These are phyloP conservation scores for Brenthis hecate DNA, from an alignment of 2,888 invertebrate genomes.

Conservation along the genomic window DNA sequence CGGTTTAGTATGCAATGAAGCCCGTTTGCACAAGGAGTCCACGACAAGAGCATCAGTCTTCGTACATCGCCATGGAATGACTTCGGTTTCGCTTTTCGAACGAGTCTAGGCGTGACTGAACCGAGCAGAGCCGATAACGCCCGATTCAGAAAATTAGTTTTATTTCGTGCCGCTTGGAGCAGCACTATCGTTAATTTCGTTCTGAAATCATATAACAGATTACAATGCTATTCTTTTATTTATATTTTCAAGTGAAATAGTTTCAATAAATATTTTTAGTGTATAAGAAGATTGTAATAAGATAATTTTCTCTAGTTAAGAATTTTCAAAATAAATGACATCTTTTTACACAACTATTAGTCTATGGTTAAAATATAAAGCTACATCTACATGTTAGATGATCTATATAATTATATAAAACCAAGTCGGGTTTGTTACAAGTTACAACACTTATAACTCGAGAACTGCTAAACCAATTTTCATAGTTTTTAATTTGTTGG, in stretches of 20 bases:
- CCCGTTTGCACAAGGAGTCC: conserved; percentile 73
- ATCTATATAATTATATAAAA: neutral
- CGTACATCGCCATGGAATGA: conserved; percentile 80
- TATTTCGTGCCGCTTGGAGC: conserved; percentile 52
- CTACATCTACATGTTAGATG: neutral
- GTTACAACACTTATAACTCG: too few relatives aligned
- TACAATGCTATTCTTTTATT: neutral
- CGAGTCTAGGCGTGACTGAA: conserved; percentile 81
- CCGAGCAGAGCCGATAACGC: conserved; percentile 68
- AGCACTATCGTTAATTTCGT: conserved; percentile 53
- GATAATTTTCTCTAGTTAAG: neutral
- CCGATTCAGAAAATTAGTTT: conserved; percentile 54
- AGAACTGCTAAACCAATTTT: too few relatives aligned
- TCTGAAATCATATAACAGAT: conserved; percentile 40
- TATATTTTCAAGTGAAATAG: neutral
- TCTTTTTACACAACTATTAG: neutral
- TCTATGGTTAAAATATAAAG: conserved; percentile 10
- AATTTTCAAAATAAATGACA: neutral
- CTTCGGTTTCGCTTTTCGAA: conserved; percentile 78
- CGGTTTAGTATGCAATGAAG: conserved; percentile 70
- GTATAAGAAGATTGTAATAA: neutral
- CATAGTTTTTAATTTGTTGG: too few relatives aligned
- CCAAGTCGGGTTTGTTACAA: too few relatives aligned
- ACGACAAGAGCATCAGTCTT: conserved; percentile 81
- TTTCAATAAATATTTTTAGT: too few relatives aligned